These are phyloP conservation scores for Riparia riparia DNA, from an alignment of 2,113 vertebrate species.

Conservation along the genomic window DNA sequence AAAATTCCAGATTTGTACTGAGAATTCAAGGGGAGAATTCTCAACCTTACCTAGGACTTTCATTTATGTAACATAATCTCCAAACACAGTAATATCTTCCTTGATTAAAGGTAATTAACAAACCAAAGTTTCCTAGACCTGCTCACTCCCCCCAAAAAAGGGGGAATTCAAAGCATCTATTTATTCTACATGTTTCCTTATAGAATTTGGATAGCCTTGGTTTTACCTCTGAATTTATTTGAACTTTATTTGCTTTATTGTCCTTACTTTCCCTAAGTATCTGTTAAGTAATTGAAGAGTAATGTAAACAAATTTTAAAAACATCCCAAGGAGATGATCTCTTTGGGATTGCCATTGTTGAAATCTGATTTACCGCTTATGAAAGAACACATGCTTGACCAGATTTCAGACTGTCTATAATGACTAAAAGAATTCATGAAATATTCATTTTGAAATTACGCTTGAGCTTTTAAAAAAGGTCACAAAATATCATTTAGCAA, in stretches of 20 bases:
- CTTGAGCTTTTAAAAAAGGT: conserved; percentile 45
- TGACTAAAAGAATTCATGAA: conserved; percentile 42
- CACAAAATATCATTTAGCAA: conserved; percentile 44
- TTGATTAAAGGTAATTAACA: neutral
- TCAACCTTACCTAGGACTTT: neutral
- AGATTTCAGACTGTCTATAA: neutral
- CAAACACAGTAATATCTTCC: neutral
- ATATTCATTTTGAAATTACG: conserved; percentile 31
- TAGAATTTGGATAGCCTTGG: neutral
- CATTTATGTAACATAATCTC: neutral
- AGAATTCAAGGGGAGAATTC: neutral
- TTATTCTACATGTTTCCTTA: neutral
- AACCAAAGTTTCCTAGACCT: neutral
- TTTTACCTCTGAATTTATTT: neutral
- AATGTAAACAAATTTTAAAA: neutral
- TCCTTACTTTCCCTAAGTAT: neutral
- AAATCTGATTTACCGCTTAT: conserved; percentile 4
- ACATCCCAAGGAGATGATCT: neutral
- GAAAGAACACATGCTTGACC: neutral
- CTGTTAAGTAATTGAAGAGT: neutral
- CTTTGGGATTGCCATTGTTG: neutral
- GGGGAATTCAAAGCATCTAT: neutral
- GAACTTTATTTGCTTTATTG: neutral
- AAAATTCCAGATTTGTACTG: neutral
- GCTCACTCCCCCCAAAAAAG: neutral